Evolutionary conservation across 2,113 vertebrate genomes (phyloP).

Genomic region (Sprattus sprattus): DNA sequence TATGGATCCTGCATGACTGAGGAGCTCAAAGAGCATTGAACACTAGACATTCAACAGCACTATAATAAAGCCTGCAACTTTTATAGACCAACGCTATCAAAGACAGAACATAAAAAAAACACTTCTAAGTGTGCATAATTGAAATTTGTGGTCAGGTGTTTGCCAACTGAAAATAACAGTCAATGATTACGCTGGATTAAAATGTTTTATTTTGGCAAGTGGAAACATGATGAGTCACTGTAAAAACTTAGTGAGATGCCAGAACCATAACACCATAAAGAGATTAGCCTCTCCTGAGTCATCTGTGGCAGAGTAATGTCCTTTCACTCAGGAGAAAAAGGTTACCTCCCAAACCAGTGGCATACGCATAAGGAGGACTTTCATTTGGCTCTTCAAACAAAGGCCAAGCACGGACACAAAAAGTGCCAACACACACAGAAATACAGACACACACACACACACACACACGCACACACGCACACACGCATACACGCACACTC

Average conservation of each 20-base stretch:
- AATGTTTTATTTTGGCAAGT: background rate
- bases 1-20: no score
- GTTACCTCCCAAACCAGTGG: background rate
- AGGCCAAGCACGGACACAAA: no score
- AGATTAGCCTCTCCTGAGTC: no score
- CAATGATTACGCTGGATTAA: background rate
- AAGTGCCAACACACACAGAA: no score
- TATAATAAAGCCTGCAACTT: no score
- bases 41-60: no score
- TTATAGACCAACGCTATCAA: background rate
- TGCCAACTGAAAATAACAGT: background rate
- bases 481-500: background rate
- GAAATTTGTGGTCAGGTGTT: background rate
- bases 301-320: conserved; percentile 32
- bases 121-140: background rate
- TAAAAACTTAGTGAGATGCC: background rate
- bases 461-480: no score
- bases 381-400: no score
- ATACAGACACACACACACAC: no score
- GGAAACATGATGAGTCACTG: background rate
- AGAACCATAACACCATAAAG: no score
- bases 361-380: no score
- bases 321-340: background rate
- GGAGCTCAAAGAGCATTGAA: no score
- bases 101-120: background rate